Base-by-base conservation (phyloP, 2,113 vertebrate species). In the Monopterus albus region DNA sequence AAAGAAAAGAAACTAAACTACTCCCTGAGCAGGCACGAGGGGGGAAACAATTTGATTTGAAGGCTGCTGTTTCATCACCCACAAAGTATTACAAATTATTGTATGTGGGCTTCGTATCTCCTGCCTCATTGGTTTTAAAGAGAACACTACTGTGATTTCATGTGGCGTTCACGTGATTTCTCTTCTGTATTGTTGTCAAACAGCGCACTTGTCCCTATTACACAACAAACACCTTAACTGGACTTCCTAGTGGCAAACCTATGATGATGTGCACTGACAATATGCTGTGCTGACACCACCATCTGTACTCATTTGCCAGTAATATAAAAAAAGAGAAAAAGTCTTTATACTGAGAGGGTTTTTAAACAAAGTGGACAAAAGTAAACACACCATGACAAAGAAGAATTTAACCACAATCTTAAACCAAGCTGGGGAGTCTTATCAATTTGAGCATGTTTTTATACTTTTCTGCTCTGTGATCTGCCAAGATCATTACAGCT, bases 71-170 rank as follows among this genome's bases (percentile, higher is more conserved):
- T 70, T 49, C 61, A 46, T 59, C 79, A 51, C 25, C 18, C 47
- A 58, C 63, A 59, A 69, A 67, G 59, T 67, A 53, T 39, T 75
- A 58, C 33, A 53, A 29, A 76, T 53, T 2, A n/a, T n/a, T n/a
- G n/a, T n/a, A 77, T 45, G 52, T 55, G 56, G 33, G 49, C 28
- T 66, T 72, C 33, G 38, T 23, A 58, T 56, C 46, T 65, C 59
- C 74, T 67, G 58, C 56, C 58, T 80, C 83, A 63, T 58, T 81
- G 47, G 47, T 64, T 69, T 64, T 36, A 59, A 73, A 67, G 64
- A 26, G 57, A 47, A 39, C 40, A 35, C 67, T 73, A 56, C 67
- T 14, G 52, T 51, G 18, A 26, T 70, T 79, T 72, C 31, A 60
- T 46, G 55, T 64, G 58, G 51, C 7, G 26, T 18, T 69, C 77